Evolutionary conservation across 2,797 vertebrate genomes (phyloP), one percentile per base, ranked within the genome.

Genomic region (Salmo trutta): DNA sequence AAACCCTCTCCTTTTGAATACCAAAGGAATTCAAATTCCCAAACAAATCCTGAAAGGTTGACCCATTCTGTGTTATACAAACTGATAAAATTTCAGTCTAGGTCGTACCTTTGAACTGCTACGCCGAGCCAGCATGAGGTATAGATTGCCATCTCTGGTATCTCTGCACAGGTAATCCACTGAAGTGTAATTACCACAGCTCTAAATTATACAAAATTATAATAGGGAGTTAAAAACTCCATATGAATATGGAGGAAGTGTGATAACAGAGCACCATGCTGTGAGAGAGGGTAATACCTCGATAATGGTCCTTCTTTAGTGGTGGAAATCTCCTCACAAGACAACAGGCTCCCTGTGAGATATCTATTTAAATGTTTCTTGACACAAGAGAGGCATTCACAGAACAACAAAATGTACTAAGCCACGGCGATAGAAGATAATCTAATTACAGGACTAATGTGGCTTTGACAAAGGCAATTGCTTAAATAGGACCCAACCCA

Each of bases 141-240:
- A 62, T 21, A 90, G 87, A 86, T 85, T 82, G 82, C 88, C 88
- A 92, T 92, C 89, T 91, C 74, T 77, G 41, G 87, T 91, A 90
- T 91, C 87, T 93, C 81, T 82, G 84, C 85, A 87, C 81, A 84
- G 82, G 94, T 95, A 95, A 95, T 94, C 92, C 93, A 95, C 92
- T 93, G 89, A 93, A 94, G 88, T 93, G 90, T 93, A 95, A 96
- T 93, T 96, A 93, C 90, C 91, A 87, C 91, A 87, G 87, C 91
- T 94, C 82, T 83, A 91, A 86, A 84, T 94, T 94, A 92, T 84
- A 91, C 91, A 85, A 79, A 90, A 91, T 80, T 88, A 87, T 84
- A 89, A 85, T 80, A 76, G 78, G 76, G 73, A 74, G 83, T 78
- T 93, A 90, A 56, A 94, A 92, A 87, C 83, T 92, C 87, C 82